Percentiles rank a stretch among this genome's conserved stretches.
Conservation (phyloP, 2,888 invertebrate genomes). For the Pyrrhia umbra region DNA sequence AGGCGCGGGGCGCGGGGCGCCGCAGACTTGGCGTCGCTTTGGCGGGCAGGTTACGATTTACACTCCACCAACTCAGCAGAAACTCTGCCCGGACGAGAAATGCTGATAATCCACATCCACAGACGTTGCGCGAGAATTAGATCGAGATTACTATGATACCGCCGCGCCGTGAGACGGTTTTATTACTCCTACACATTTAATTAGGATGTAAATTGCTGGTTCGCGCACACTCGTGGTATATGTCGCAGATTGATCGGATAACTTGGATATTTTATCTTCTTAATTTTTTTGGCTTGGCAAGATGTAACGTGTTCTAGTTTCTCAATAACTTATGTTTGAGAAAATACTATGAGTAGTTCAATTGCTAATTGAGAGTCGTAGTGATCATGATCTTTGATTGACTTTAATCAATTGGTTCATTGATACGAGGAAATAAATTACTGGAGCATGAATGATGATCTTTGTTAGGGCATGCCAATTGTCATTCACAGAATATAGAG, state of each 20-base stretch:
- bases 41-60: conserved; percentile 91
- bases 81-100: conserved; percentile 85
- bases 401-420: conserved; percentile 61
- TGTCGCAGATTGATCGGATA: conserved; percentile 48
- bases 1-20: conserved; percentile 73
- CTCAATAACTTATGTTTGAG: neutral
- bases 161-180: conserved; percentile 74
- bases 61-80: conserved; percentile 89
- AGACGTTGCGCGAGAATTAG: conserved; percentile 86
- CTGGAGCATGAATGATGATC: conserved; percentile 51
- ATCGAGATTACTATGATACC: conserved; percentile 84
- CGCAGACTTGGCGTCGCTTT: conserved; percentile 83
- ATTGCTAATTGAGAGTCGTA: conserved; percentile 43
- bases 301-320: conserved; percentile 22
- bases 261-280: conserved; percentile 22
- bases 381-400: conserved; percentile 64
- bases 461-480: conserved; percentile 31
- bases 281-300: conserved; percentile 19
- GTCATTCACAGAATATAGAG: conserved; percentile 24
- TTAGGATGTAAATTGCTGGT: conserved; percentile 73
- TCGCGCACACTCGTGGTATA: conserved; percentile 47
- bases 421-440: conserved; percentile 53
- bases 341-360: conserved; percentile 16
- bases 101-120: conserved; percentile 88
- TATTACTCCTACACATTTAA: conserved; percentile 77